Conservation (phyloP, 2,797 vertebrate species). For the Emys orbicularis region DNA sequence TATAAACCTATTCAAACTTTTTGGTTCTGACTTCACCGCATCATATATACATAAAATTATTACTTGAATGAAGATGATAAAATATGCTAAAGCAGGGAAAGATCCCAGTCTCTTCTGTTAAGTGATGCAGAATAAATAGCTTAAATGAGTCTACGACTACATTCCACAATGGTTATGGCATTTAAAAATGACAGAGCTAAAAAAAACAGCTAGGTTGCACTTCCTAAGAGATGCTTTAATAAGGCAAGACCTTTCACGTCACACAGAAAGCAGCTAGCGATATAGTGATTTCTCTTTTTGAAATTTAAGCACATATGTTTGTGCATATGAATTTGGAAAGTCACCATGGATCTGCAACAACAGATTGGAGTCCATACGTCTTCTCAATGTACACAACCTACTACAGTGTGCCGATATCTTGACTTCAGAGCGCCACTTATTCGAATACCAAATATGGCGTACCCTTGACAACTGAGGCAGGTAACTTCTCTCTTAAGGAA, state of each 20-base stretch:
- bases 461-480: background rate
- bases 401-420: background rate
- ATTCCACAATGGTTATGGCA: constrained; percentile 46
- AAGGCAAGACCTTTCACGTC: constrained; percentile 76
- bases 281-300: constrained; percentile 47
- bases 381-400: background rate
- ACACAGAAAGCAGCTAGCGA: constrained; percentile 60
- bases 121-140: constrained; percentile 40
- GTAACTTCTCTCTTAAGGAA: background rate
- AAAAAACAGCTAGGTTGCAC: constrained; percentile 65
- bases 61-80: constrained; percentile 66
- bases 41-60: constrained; percentile 17
- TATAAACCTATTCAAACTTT: background rate
- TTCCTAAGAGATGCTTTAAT: constrained; percentile 72
- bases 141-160: constrained; percentile 48
- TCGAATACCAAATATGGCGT: background rate
- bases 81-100: constrained; percentile 47
- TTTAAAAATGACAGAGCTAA: constrained; percentile 57
- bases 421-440: constrained; percentile 21
- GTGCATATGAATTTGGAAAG: constrained; percentile 23
- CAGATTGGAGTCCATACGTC: constrained; percentile 7
- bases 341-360: background rate
- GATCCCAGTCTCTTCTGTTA: constrained; percentile 55
- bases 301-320: constrained; percentile 40
- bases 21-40: constrained; percentile 39